Evolutionary conservation across 2,797 vertebrate species (phyloP).

Genomic region (Hapalemur alaotrensis): DNA sequence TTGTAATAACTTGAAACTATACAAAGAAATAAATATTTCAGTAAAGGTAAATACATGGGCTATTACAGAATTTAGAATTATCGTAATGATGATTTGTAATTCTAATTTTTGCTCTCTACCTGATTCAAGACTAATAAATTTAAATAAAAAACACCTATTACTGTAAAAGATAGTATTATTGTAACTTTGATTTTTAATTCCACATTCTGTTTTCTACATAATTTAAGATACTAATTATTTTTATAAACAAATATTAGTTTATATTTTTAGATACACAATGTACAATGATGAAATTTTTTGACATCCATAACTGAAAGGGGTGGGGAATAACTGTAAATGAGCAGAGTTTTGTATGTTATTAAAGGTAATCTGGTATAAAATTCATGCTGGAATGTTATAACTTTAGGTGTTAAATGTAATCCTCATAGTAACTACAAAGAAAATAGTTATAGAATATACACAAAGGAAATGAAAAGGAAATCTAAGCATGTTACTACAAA

Average conservation of each 20-base stretch:
- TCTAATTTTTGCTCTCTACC: neutral
- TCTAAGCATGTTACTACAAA: neutral
- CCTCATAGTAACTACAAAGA: neutral
- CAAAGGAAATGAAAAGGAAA: neutral
- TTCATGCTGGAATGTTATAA: neutral
- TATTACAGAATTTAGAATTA: neutral
- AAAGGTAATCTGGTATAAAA: neutral
- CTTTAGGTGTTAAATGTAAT: neutral
- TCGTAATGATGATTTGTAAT: neutral
- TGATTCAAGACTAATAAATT: neutral
- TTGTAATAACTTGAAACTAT: neutral
- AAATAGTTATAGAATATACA: neutral
- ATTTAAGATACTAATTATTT: neutral
- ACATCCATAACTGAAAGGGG: neutral
- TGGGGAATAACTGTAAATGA: neutral
- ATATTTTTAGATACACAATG: neutral
- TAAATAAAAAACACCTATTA: neutral
- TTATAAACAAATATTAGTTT: neutral
- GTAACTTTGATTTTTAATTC: neutral
- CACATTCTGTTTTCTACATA: neutral
- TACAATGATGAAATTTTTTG: neutral
- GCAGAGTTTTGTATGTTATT: neutral
- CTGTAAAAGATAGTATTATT: neutral
- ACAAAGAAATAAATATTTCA: neutral
- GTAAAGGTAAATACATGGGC: neutral